phyloP scores from a whole-genome alignment of 2,113 vertebrate genomes.

The Genyomyrus donnyi region DNA sequence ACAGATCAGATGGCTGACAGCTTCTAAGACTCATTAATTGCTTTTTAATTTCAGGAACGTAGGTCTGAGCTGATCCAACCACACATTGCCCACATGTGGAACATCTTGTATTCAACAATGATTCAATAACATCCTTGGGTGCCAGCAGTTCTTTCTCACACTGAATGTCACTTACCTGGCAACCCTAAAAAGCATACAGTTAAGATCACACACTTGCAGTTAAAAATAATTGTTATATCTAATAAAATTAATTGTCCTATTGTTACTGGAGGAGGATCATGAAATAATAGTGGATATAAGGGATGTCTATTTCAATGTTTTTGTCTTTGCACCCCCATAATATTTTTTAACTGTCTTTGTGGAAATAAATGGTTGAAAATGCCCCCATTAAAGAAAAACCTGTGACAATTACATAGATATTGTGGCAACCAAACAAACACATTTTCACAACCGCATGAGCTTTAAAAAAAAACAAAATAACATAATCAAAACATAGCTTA shows the following conservation, averaged over 20 bases:
- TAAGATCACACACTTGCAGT: background rate
- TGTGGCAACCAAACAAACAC: conserved; percentile 22
- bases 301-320: background rate
- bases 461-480: background rate
- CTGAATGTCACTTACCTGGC: conserved; percentile 13
- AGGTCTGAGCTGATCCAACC: background rate
- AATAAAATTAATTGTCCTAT: background rate
- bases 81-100: background rate
- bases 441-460: conserved; percentile 20
- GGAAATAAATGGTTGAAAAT: background rate
- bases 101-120: background rate
- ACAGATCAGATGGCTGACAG: background rate
- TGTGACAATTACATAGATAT: background rate
- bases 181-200: background rate
- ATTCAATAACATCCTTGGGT: background rate
- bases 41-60: background rate
- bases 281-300: background rate
- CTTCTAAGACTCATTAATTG: background rate
- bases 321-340: background rate
- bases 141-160: background rate
- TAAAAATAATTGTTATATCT: background rate
- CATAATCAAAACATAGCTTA: background rate
- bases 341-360: background rate
- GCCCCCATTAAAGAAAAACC: background rate
- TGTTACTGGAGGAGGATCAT: background rate